Evolutionary conservation across 2,888 invertebrate genomes (phyloP), one percentile per base, ranked within the genome.

Genomic region (Ceramica pisi): DNA sequence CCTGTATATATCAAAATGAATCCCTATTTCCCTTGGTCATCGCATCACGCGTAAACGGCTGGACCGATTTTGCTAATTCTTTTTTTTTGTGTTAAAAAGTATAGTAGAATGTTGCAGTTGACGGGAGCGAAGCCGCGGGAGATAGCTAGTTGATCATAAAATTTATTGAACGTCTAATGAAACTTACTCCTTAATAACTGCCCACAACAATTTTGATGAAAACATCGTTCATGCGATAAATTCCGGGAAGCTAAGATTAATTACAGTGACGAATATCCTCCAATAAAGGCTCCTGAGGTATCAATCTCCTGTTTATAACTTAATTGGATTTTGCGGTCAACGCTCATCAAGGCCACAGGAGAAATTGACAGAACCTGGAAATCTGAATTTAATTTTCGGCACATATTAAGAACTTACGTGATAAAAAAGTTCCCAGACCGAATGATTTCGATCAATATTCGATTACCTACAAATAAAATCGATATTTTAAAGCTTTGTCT

Each of bases 221-320:
- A 78, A 64, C 38, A 59, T 14, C 44, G 48, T 41, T 31, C n/a
- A 48, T 12, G 59, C 76, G 60, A 84, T 89, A 89, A 88, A 86
- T 88, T 81, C 72, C 69, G 73, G 65, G 81, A 71, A 79, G 80
- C 61, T 61, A 72, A 78, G 84, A 89, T 90, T 92, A 91, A 93
- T 91, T 88, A 87, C 78, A 78, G 89, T 90, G 92, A 92, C 91
- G 91, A 91, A 91, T 88, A 88, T 85, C 86, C 78, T 85, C 89
- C 88, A 92, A 92, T 93, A 93, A 89, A 78, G 69, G 69, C 74
- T 75, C 19, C 72, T 81, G 84, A 84, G 86, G 89, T 86, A 92
- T 94, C 90, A 92, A 93, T 94, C 94, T 93, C 88, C 80, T 56
- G 89, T 84, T 89, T 88, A 91, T 92, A 89, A 88, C 89, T 89